phyloP scores from a whole-genome alignment of 2,797 vertebrate species.

The Myotis vivesi region DNA sequence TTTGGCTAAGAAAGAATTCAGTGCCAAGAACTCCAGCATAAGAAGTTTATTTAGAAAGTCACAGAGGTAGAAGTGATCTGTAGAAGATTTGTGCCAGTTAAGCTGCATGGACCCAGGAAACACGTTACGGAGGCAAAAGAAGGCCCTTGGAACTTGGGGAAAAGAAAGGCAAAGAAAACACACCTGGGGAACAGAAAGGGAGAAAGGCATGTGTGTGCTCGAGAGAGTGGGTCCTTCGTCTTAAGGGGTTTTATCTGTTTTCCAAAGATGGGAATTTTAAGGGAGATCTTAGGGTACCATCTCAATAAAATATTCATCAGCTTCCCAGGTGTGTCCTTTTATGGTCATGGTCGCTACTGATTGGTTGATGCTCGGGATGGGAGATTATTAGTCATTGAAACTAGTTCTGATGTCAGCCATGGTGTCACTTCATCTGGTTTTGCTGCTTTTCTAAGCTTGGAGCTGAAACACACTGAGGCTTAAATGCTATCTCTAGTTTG shows the following conservation, averaged over 20 bases:
- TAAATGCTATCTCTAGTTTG: neutral
- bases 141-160: neutral
- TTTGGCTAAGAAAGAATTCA: neutral
- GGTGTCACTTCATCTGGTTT: neutral
- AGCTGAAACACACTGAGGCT: neutral
- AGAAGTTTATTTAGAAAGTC: neutral
- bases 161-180: neutral
- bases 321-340: neutral
- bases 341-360: neutral
- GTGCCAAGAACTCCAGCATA: neutral
- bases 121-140: neutral
- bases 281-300: neutral
- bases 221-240: neutral
- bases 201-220: neutral
- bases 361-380: neutral
- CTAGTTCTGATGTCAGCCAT: neutral
- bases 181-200: neutral
- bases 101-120: neutral
- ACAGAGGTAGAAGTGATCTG: neutral
- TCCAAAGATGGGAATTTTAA: neutral
- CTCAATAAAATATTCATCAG: neutral
- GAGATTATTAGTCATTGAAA: neutral
- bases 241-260: neutral
- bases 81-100: neutral
- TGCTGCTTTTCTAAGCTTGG: neutral